Base-by-base conservation (phyloP, 2,113 vertebrate genomes). In the Gallinago paraguaiae region DNA sequence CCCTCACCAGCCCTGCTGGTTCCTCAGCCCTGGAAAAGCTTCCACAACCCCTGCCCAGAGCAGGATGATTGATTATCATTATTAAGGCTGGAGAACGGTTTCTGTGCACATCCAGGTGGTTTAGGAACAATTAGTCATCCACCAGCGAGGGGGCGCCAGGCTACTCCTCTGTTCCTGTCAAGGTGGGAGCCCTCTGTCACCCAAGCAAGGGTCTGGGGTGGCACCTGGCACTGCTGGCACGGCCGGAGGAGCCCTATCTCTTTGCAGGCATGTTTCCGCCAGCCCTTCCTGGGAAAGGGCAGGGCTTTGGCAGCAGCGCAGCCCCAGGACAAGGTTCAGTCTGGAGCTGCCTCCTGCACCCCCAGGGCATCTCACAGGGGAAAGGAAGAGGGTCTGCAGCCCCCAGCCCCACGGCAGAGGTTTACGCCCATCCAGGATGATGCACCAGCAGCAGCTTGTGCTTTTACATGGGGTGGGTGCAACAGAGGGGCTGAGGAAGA, bases 171-270 rank as follows among this genome's bases (percentile, higher is more conserved):
- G 51, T 74, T 60, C 19, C 91, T 60, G 82, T 30, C 3, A 1
- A 23, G 63, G 30, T 28, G 46, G 61, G 48, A 78, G n/a, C 78
- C 61, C 48, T 83, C 28, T 1, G 2, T 37, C 5, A 13, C 56
- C 50, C 0, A 0, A 11, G 60, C 2, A 1, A 45, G 74, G 31
- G 28, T 48, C 43, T 2, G 1, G 18, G 53, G 61, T 0, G 1
- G 60, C 56, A 84, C 54, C 48, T 51, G 77, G 71, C 8, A 23
- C 46, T 41, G 18, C 39, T 46, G 48, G 61, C 3, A 1, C 46
- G 59, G 86, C 37, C 1, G 1, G 28, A 25, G 4, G 37, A 87
- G 76, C 41, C 31, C 13, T 53, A 14, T 41, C 43, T 84, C 45
- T 43, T 37, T 15, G 35, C 0, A 4, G 35, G 35, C 51, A 30